Conservation (phyloP, 1,140 invertebrate genomes). For the Pantala flavescens region DNA sequence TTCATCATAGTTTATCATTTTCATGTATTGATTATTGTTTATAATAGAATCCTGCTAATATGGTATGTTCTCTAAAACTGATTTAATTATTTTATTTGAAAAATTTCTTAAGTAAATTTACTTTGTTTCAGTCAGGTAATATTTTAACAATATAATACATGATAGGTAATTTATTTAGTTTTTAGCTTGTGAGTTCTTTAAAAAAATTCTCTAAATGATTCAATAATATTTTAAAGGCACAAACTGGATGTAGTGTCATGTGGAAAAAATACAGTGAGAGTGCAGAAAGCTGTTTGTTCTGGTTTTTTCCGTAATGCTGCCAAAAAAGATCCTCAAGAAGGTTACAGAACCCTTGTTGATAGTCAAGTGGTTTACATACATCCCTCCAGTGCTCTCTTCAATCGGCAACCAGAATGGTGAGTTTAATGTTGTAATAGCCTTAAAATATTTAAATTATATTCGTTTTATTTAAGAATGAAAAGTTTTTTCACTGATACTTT, state of each 20-base stretch:
- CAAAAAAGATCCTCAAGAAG: constrained; percentile 98
- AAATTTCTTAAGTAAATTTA: too few relatives aligned
- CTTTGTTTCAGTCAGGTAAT: too few relatives aligned
- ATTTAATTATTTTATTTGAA: too few relatives aligned
- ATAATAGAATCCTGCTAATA: too few relatives aligned
- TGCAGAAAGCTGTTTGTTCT: constrained; percentile 97
- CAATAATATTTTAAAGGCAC: constrained; percentile 48
- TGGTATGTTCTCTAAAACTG: too few relatives aligned
- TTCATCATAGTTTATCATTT: too few relatives aligned
- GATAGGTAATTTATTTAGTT: too few relatives aligned
- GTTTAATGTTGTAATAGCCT: constrained; percentile 23
- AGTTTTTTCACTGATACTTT: not conserved
- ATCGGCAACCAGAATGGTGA: constrained; percentile 95
- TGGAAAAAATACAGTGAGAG: constrained; percentile 86
- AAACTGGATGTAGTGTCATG: constrained; percentile 96
- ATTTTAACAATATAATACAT: too few relatives aligned
- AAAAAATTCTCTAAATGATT: too few relatives aligned
- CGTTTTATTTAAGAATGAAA: not conserved
- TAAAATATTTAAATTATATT: not conserved
- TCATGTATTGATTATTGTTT: too few relatives aligned
- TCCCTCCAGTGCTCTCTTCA: constrained; percentile 94
- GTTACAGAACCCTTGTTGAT: constrained; percentile 94
- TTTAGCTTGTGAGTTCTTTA: too few relatives aligned
- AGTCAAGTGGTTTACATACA: constrained; percentile 99
- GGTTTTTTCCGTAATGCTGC: constrained; percentile 98